These are phyloP conservation scores for Nephotettix cincticeps DNA, from an alignment of 1,140 invertebrate species.

Conservation along the genomic window DNA sequence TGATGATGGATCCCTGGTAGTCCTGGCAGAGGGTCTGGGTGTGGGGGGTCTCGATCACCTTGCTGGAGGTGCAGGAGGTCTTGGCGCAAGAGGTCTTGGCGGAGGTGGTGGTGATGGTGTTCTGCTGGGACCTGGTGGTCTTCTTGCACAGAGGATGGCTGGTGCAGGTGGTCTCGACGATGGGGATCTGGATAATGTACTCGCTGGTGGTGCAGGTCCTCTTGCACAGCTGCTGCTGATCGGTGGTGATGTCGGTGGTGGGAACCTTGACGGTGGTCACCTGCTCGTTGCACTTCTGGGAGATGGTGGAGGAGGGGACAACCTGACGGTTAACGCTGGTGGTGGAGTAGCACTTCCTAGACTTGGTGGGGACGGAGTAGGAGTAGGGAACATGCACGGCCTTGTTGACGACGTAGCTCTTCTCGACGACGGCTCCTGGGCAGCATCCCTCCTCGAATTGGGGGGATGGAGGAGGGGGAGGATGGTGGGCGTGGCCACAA, in stretches of 20 bases:
- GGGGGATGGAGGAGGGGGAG: too few species aligned
- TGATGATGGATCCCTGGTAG: background rate
- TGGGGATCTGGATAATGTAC: slow-evolving; percentile 14
- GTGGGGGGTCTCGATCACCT: background rate
- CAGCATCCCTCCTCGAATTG: background rate
- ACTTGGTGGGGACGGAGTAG: background rate
- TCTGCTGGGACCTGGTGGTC: background rate
- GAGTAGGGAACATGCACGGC: background rate
- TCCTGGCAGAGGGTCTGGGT: background rate
- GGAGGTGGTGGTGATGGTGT: background rate
- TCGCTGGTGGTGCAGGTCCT: slow-evolving; percentile 6
- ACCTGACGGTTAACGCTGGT: background rate
- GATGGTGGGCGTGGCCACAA: too few species aligned
- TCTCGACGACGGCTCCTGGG: background rate
- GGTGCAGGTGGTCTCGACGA: background rate
- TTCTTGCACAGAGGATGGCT: slow-evolving; percentile 9
- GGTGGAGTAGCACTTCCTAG: background rate
- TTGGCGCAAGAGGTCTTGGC: background rate
- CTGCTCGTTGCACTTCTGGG: background rate
- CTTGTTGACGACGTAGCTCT: background rate
- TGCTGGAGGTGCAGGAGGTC: background rate
- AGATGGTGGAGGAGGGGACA: background rate
- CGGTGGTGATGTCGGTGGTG: background rate
- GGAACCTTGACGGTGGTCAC: background rate
- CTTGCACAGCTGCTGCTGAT: background rate